Conservation (phyloP, 2,113 vertebrate genomes). For the Diadophis punctatus region DNA sequence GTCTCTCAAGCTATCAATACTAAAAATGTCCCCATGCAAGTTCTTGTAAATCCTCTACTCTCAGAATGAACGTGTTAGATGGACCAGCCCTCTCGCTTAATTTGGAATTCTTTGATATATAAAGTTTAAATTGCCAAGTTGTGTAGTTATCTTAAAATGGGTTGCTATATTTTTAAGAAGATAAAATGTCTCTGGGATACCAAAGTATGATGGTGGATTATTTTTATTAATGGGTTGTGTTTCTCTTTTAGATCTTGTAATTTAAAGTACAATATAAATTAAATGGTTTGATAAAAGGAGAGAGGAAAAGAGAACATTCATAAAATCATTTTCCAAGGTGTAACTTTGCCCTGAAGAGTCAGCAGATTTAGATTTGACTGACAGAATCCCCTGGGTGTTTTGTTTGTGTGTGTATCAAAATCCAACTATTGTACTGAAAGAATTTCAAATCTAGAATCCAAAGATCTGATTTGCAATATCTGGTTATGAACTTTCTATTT, state of each 20-base stretch:
- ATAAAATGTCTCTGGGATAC: neutral
- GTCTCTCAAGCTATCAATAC: neutral
- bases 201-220: neutral
- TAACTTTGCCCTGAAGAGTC: neutral
- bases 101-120: neutral
- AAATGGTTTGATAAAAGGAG: neutral
- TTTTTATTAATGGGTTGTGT: neutral
- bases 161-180: neutral
- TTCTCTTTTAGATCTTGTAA: neutral
- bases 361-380: neutral
- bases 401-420: neutral
- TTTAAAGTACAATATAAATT: neutral
- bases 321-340: neutral
- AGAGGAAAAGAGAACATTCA: neutral
- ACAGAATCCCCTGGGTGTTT: neutral
- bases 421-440: neutral
- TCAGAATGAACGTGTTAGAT: neutral
- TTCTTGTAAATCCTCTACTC: neutral
- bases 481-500: neutral
- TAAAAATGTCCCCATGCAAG: neutral
- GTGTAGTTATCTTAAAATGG: neutral
- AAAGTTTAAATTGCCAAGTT: neutral
- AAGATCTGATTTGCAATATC: neutral
- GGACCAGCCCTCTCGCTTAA: neutral
- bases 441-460: neutral